A percentile compares a stretch with the other conserved stretches of the same genome.
Evolutionary conservation across 1,140 invertebrate genomes (phyloP).

Genomic region (Papilio helenus): DNA sequence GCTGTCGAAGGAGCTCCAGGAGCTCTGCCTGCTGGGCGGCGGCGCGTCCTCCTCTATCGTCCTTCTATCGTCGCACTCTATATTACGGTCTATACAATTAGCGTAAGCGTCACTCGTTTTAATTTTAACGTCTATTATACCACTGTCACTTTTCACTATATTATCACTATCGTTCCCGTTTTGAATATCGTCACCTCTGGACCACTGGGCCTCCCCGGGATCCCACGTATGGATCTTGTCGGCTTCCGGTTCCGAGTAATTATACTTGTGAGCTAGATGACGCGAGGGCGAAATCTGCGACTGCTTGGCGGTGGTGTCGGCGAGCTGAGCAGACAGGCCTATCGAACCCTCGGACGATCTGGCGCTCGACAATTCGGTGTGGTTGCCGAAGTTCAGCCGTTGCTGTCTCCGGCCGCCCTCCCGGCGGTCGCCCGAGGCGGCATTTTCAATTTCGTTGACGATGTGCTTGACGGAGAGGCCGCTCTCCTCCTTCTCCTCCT

Average conservation of each 20-base stretch:
- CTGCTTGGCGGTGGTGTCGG: slow-evolving; percentile 45
- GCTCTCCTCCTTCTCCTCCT: slow-evolving; percentile 83
- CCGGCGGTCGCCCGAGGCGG: slow-evolving; percentile 61
- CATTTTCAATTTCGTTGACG: slow-evolving; percentile 86
- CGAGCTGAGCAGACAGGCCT: slow-evolving; percentile 22
- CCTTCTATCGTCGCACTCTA: slow-evolving; percentile 88
- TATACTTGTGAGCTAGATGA: slow-evolving; percentile 59
- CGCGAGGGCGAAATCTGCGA: slow-evolving; percentile 56
- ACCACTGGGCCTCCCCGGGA: slow-evolving; percentile 80
- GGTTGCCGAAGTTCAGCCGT: slow-evolving; percentile 84
- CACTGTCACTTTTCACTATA: slow-evolving; percentile 83
- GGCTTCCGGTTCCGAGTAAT: slow-evolving; percentile 60
- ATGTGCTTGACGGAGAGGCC: slow-evolving; percentile 84
- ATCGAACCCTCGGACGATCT: slow-evolving; percentile 50
- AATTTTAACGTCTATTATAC: slow-evolving; percentile 76
- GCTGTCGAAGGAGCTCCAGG: slow-evolving; percentile 92
- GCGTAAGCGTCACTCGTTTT: slow-evolving; percentile 86
- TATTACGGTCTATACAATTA: slow-evolving; percentile 87
- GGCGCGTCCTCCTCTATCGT: slow-evolving; percentile 76
- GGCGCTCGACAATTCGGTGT: slow-evolving; percentile 48
- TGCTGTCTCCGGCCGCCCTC: slow-evolving; percentile 83
- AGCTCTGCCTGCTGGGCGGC: slow-evolving; percentile 87
- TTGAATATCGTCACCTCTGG: slow-evolving; percentile 54
- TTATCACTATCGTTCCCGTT: slow-evolving; percentile 73
- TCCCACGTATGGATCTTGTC: slow-evolving; percentile 86